Evolutionary conservation across 2,113 vertebrate species (phyloP).

Genomic region (Pycnonotus jocosus): DNA sequence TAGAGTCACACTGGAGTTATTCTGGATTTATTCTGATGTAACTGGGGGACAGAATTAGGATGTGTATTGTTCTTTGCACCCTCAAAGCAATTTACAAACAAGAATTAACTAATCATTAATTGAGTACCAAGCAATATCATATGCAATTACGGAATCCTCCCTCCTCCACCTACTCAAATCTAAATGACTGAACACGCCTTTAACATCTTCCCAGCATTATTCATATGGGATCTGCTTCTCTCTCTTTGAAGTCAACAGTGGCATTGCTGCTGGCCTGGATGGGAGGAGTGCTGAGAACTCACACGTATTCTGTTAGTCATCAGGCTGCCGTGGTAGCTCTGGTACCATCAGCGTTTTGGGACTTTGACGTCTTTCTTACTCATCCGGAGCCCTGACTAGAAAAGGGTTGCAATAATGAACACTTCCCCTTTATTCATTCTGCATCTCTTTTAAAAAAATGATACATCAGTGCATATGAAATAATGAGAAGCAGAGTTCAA

Average conservation of each 20-base stretch:
- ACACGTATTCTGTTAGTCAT: constrained; percentile 55
- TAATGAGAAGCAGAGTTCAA: not conserved
- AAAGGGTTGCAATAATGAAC: not conserved
- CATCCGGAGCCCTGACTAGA: constrained; percentile 13
- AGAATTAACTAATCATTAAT: constrained; percentile 62
- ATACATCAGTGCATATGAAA: not conserved
- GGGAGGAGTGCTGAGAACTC: constrained; percentile 57
- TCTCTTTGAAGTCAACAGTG: constrained; percentile 60
- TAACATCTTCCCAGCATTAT: constrained; percentile 58
- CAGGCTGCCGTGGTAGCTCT: not conserved
- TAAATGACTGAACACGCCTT: constrained; percentile 62
- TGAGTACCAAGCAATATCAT: constrained; percentile 45
- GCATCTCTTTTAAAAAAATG: not conserved
- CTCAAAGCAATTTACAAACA: constrained; percentile 61
- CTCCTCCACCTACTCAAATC: constrained; percentile 60
- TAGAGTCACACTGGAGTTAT: not conserved
- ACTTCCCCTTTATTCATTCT: not conserved
- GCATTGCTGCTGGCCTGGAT: constrained; percentile 24
- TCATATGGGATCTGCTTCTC: constrained; percentile 34
- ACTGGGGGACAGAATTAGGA: not conserved
- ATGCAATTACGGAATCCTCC: constrained; percentile 50
- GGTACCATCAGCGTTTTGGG: constrained; percentile 54
- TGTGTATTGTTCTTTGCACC: not conserved
- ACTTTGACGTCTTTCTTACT: constrained; percentile 17
- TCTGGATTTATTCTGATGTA: not conserved